Evolutionary conservation across 2,113 vertebrate genomes (phyloP).

Genomic region (Cacatua alba): DNA sequence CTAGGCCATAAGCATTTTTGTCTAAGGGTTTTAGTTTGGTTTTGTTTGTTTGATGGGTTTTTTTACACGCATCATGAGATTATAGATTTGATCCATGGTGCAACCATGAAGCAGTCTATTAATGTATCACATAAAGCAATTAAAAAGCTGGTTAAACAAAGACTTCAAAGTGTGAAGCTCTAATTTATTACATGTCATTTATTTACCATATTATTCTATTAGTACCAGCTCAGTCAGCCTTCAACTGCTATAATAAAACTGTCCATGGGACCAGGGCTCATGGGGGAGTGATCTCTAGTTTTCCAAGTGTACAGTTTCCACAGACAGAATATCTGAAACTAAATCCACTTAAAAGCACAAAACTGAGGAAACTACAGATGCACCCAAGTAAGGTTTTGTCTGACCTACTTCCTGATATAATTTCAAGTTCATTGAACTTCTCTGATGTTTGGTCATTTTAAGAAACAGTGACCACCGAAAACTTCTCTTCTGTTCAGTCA

Average conservation of each 20-base stretch:
- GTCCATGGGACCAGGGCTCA: constrained; percentile 6
- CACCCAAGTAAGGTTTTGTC: constrained; percentile 21
- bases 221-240: constrained; percentile 44
- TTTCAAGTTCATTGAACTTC: constrained; percentile 66
- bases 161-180: constrained; percentile 47
- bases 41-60: neutral
- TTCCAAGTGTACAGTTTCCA: constrained; percentile 58
- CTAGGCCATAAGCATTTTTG: neutral
- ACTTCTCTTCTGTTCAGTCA: neutral
- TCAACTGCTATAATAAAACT: constrained; percentile 61
- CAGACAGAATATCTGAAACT: constrained; percentile 45
- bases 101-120: neutral
- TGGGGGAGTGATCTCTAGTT: constrained; percentile 21
- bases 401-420: constrained; percentile 55
- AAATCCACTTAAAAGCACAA: constrained; percentile 50
- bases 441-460: constrained; percentile 54
- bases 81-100: neutral
- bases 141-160: constrained; percentile 37
- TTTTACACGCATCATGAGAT: neutral
- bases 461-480: constrained; percentile 18
- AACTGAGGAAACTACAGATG: constrained; percentile 18
- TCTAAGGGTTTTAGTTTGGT: neutral
- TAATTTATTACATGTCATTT: constrained; percentile 37
- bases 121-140: neutral
- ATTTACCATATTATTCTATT: constrained; percentile 46